A percentile compares a stretch with the other conserved stretches of the same genome.
These are phyloP conservation scores for Motacilla alba DNA, from an alignment of 2,113 vertebrate species.

Conservation along the genomic window DNA sequence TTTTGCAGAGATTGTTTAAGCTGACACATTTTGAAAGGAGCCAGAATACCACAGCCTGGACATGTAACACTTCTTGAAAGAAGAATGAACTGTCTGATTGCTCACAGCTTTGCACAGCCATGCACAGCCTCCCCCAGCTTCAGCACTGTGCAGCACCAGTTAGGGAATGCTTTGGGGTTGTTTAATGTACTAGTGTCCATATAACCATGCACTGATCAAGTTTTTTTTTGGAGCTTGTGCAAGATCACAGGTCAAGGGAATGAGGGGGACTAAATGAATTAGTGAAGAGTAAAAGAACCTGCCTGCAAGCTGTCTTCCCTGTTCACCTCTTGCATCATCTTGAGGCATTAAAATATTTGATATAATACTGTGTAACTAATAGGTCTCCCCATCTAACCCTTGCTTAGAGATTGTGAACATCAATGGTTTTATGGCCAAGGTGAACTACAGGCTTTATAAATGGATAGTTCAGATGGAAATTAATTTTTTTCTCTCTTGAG, in stretches of 20 bases:
- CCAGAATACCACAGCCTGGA: background rate
- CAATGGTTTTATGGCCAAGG: background rate
- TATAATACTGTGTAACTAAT: background rate
- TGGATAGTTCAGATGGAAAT: background rate
- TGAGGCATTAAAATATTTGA: background rate
- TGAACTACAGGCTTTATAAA: background rate
- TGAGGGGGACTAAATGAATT: background rate
- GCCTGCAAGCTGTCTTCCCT: background rate
- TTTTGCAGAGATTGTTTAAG: constrained; percentile 5
- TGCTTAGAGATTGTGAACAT: background rate
- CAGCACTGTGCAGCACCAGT: background rate
- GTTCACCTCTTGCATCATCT: background rate
- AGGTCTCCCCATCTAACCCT: background rate
- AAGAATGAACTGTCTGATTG: constrained; percentile 8
- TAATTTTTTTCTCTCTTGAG: background rate
- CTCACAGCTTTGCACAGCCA: background rate
- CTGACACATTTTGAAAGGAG: background rate
- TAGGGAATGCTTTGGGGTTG: background rate
- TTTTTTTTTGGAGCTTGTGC: background rate
- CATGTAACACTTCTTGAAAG: constrained; percentile 10
- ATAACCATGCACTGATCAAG: background rate
- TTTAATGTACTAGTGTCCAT: background rate
- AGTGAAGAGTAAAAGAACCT: background rate
- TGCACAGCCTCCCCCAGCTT: background rate
- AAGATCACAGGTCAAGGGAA: background rate